Conservation (phyloP, 2,888 invertebrate species). For the Drosophila putrida region DNA sequence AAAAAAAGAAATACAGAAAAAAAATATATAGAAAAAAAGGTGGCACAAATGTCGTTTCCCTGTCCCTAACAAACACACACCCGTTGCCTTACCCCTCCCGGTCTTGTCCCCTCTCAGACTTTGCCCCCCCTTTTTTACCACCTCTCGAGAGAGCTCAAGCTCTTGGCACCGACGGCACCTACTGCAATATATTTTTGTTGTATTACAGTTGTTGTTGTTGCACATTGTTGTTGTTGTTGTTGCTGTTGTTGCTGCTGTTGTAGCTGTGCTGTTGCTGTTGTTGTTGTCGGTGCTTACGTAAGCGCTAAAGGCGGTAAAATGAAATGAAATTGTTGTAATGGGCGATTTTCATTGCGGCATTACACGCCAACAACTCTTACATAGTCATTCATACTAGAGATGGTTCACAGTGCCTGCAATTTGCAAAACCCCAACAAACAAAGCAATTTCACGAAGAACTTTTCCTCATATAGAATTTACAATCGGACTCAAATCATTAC, state of each 20-base stretch:
- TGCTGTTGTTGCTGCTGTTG: slow-evolving; percentile 34
- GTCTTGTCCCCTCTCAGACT: slow-evolving; percentile 8
- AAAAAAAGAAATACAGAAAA: slow-evolving; percentile 14
- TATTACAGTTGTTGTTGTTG: slow-evolving; percentile 15
- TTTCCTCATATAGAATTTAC: neutral
- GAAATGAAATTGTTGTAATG: slow-evolving; percentile 80
- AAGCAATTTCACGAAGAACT: neutral
- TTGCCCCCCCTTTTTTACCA: slow-evolving; percentile 14
- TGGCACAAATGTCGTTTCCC: slow-evolving; percentile 75
- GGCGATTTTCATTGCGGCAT: slow-evolving; percentile 79
- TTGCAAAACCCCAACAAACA: neutral
- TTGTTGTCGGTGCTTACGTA: slow-evolving; percentile 67
- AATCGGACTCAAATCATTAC: too few relatives aligned
- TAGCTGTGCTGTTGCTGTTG: slow-evolving; percentile 33
- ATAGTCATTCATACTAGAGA: slow-evolving; percentile 47
- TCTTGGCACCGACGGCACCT: slow-evolving; percentile 60
- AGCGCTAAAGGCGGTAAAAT: slow-evolving; percentile 77
- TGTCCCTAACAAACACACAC: slow-evolving; percentile 39
- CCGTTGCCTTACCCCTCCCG: slow-evolving; percentile 10
- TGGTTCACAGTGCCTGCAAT: slow-evolving; percentile 19
- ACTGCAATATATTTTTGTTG: slow-evolving; percentile 49
- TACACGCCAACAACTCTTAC: slow-evolving; percentile 64
- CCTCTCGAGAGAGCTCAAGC: slow-evolving; percentile 42
- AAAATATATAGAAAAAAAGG: slow-evolving; percentile 49
- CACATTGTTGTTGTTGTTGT: slow-evolving; percentile 22